phyloP scores from a whole-genome alignment of 2,113 vertebrate species.

The Mesitornis unicolor region DNA sequence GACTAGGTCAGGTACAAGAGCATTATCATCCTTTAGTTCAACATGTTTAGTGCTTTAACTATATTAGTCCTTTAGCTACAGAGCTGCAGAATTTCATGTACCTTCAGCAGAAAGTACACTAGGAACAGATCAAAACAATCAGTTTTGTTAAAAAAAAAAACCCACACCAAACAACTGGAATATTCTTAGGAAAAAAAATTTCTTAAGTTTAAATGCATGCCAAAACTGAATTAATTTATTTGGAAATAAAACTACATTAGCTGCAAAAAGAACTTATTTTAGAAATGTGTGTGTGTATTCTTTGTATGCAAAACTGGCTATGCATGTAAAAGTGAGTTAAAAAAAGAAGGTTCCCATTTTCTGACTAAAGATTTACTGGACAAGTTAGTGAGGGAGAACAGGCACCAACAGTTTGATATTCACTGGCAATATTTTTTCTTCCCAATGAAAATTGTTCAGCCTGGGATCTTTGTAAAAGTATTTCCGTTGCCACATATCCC shows the following conservation, averaged over 20 bases:
- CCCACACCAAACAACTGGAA: neutral
- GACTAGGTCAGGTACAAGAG: neutral
- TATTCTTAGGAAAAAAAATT: neutral
- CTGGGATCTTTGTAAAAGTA: neutral
- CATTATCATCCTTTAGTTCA: neutral
- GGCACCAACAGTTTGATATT: neutral
- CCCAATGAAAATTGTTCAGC: neutral
- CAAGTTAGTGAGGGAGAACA: fast-evolving
- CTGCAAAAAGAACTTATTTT: neutral
- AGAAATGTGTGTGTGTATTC: neutral
- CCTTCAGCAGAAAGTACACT: neutral
- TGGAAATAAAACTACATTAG: neutral
- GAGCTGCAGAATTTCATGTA: neutral
- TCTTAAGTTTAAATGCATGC: neutral
- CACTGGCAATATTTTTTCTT: neutral
- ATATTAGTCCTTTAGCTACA: neutral
- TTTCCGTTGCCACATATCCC: neutral
- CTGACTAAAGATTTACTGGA: neutral
- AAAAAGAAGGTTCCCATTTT: neutral
- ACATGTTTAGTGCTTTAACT: neutral
- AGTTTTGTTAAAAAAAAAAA: neutral
- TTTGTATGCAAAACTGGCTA: neutral
- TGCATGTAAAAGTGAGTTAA: neutral
- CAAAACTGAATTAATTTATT: neutral
- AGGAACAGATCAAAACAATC: neutral